Evolutionary conservation across 2,797 vertebrate genomes (phyloP).

Genomic region (Enteromius anoplus): DNA sequence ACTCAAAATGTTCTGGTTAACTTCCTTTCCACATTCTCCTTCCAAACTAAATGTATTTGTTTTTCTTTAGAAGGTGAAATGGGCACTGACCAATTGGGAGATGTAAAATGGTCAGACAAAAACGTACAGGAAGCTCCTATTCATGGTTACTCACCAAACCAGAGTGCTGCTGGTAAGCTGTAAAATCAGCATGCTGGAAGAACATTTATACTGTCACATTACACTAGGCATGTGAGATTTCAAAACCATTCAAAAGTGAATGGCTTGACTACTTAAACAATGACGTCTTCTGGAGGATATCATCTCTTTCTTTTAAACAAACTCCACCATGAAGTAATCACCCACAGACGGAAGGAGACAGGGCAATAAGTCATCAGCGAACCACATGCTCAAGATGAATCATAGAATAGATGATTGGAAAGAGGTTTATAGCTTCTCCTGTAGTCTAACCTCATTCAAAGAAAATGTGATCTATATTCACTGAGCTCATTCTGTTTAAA

Average conservation of each 20-base stretch:
- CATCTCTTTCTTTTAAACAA: slow-evolving; percentile 40
- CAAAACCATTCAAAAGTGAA: background rate
- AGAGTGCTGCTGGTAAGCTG: slow-evolving; percentile 29
- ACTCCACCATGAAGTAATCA: slow-evolving; percentile 22
- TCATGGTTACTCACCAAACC: slow-evolving; percentile 11
- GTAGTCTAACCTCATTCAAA: slow-evolving; percentile 2
- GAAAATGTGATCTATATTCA: background rate
- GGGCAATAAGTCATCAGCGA: slow-evolving; percentile 8
- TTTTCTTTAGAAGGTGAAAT: slow-evolving; percentile 14
- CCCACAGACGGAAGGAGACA: background rate
- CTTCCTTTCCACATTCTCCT: slow-evolving; percentile 1
- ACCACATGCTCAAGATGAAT: slow-evolving; percentile 9
- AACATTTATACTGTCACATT: background rate
- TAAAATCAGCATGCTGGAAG: background rate
- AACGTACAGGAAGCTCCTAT: slow-evolving; percentile 15
- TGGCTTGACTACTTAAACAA: background rate
- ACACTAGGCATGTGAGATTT: slow-evolving; percentile 8
- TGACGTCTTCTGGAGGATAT: slow-evolving; percentile 32
- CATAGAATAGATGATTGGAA: slow-evolving; percentile 18
- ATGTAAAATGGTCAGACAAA: slow-evolving; percentile 18
- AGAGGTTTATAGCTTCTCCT: slow-evolving; percentile 14
- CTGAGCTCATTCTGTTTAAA: background rate
- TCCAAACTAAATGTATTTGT: background rate
- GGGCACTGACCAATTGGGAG: slow-evolving; percentile 42
- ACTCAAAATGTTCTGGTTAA: slow-evolving; percentile 6